phyloP scores from a whole-genome alignment of 1,140 invertebrate species.

The Vanessa tameamea region DNA sequence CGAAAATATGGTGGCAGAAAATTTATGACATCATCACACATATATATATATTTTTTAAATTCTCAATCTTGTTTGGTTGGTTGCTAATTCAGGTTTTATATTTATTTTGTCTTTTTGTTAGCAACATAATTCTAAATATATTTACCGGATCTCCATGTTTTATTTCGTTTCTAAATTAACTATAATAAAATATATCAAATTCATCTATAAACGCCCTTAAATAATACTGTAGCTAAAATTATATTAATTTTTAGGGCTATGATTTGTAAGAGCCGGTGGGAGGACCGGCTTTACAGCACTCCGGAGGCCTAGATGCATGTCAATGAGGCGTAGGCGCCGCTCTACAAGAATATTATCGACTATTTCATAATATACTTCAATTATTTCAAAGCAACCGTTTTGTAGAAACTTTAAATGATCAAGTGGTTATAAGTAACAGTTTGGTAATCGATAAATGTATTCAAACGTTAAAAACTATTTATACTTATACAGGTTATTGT shows the following conservation, averaged over 20 bases:
- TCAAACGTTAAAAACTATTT: background rate
- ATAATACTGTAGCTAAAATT: constrained; percentile 6
- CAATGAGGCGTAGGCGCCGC: constrained; percentile 55
- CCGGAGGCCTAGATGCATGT: constrained; percentile 55
- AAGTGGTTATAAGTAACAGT: constrained; percentile 19
- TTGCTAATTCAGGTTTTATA: constrained; percentile 25
- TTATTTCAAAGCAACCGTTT: constrained; percentile 25
- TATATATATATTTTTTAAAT: constrained; percentile 25
- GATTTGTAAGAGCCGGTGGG: constrained; percentile 42
- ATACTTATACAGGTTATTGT: too few species aligned
- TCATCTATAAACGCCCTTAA: background rate
- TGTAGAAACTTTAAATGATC: constrained; percentile 7
- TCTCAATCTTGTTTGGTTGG: constrained; percentile 28
- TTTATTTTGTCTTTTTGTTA: background rate
- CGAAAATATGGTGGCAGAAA: constrained; percentile 24
- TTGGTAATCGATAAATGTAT: background rate
- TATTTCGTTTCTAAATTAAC: background rate
- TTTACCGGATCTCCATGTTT: background rate
- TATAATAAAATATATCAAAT: background rate
- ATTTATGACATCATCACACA: constrained; percentile 31
- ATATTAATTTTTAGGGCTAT: constrained; percentile 14
- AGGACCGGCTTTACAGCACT: constrained; percentile 47
- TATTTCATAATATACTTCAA: constrained; percentile 51
- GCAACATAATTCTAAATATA: background rate
- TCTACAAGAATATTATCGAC: constrained; percentile 56